A percentile compares a stretch with the other conserved stretches of the same genome.
phyloP scores from a whole-genome alignment of 2,113 vertebrate genomes.

The Antigone vipio region DNA sequence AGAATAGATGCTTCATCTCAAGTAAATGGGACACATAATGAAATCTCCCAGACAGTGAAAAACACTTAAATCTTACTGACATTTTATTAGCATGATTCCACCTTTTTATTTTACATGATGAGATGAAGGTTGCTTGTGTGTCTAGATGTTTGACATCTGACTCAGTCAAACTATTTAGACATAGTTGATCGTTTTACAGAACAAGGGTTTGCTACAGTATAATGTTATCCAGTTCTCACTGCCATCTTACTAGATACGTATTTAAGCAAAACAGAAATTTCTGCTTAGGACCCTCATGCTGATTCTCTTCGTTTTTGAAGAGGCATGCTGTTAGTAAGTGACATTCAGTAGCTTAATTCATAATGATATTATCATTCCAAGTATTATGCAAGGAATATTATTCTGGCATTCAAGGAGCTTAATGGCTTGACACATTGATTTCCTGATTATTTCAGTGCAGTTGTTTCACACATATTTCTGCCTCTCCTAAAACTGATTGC shows the following conservation, averaged over 20 bases:
- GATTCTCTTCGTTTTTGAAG: not conserved
- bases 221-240: not conserved
- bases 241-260: not conserved
- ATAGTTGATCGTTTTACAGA: not conserved
- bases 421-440: not conserved
- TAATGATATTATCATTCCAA: not conserved
- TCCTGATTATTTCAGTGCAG: not conserved
- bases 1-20: not conserved
- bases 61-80: not conserved
- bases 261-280: not conserved
- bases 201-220: not conserved
- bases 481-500: not conserved
- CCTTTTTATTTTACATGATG: not conserved
- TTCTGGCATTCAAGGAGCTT: not conserved
- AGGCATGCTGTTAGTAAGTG: not conserved
- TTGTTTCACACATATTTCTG: not conserved
- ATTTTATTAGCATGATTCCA: not conserved
- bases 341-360: not conserved
- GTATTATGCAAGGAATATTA: not conserved
- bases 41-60: not conserved
- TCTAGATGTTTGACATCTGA: not conserved
- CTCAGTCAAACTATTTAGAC: not conserved
- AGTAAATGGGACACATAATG: not conserved
- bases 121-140: not conserved
- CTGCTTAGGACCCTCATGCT: not conserved